phyloP scores from a whole-genome alignment of 2,797 vertebrate genomes.

The Parauchenoglanis punctatus region DNA sequence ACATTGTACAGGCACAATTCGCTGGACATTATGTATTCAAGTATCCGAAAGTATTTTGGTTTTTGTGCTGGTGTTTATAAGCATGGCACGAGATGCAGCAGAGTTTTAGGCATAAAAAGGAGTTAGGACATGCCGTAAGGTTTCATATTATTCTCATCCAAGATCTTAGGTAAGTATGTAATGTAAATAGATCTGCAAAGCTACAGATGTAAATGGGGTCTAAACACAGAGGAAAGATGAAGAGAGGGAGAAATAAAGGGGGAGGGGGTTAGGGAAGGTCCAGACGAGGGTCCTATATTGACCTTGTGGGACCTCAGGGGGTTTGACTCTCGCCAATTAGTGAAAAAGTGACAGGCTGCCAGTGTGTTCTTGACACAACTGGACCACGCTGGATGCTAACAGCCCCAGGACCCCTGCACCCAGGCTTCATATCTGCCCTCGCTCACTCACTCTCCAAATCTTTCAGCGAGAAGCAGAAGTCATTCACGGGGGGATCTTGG shows the following conservation, averaged over 20 bases:
- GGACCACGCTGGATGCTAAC: slow-evolving; percentile 60
- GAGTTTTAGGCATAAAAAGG: background rate
- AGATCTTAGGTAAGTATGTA: background rate
- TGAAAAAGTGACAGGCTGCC: slow-evolving; percentile 75
- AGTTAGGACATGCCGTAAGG: background rate
- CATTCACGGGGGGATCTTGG: slow-evolving; percentile 51
- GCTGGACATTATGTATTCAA: background rate
- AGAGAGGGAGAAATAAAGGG: background rate
- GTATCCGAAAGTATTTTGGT: background rate
- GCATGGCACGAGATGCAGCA: background rate
- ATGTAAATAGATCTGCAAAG: background rate
- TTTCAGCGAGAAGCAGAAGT: slow-evolving; percentile 49
- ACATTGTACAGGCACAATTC: background rate
- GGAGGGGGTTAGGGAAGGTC: background rate
- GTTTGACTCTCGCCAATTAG: slow-evolving; percentile 76
- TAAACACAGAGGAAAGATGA: slow-evolving; percentile 4
- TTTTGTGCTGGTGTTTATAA: background rate
- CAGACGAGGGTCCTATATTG: slow-evolving; percentile 6
- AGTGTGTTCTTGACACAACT: slow-evolving; percentile 75
- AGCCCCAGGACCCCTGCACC: slow-evolving; percentile 47
- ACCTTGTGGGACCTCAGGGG: slow-evolving; percentile 54
- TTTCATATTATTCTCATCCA: background rate
- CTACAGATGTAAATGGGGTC: background rate
- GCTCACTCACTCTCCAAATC: slow-evolving; percentile 31
- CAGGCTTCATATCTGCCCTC: slow-evolving; percentile 19